These are phyloP conservation scores for Caenorhabditis imperialis DNA, from an alignment of 2,888 invertebrate genomes.

Conservation along the genomic window DNA sequence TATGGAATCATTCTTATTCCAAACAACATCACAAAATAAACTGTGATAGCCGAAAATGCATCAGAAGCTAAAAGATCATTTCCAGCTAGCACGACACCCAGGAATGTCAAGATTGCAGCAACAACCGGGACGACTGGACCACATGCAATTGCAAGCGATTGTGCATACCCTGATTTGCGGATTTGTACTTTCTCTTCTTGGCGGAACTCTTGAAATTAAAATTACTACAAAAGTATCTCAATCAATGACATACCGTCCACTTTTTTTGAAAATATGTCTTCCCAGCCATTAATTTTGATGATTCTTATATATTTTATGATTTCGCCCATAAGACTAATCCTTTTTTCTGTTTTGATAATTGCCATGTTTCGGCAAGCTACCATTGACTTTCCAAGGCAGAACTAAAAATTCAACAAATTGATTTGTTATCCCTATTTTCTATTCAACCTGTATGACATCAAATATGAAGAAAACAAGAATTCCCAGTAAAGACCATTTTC, in stretches of 20 bases:
- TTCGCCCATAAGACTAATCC: slow-evolving; percentile 81
- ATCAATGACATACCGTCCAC: slow-evolving; percentile 74
- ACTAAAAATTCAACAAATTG: too few relatives aligned
- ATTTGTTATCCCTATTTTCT: too few relatives aligned
- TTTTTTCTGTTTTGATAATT: slow-evolving; percentile 74
- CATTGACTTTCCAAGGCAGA: slow-evolving; percentile 75
- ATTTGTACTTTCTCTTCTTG: slow-evolving; percentile 81
- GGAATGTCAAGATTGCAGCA: slow-evolving; percentile 82
- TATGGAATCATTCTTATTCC: slow-evolving; percentile 80
- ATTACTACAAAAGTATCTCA: not conserved
- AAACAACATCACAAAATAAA: slow-evolving; percentile 80
- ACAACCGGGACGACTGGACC: slow-evolving; percentile 83
- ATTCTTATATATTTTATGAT: slow-evolving; percentile 82
- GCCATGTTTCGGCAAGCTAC: slow-evolving; percentile 73
- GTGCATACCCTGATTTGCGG: slow-evolving; percentile 82
- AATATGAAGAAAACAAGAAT: slow-evolving; percentile 78
- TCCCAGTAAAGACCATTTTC: slow-evolving; percentile 79
- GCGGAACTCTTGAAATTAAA: slow-evolving; percentile 80
- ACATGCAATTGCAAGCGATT: slow-evolving; percentile 82
- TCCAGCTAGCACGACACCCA: slow-evolving; percentile 81
- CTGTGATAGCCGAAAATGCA: slow-evolving; percentile 80
- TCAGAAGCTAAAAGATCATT: slow-evolving; percentile 82
- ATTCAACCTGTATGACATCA: slow-evolving; percentile 78
- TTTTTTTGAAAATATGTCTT: slow-evolving; percentile 81
- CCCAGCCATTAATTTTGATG: slow-evolving; percentile 84